Percentiles rank a stretch among this genome's conserved stretches.
phyloP scores from a whole-genome alignment of 2,797 vertebrate genomes.

The Liparis tanakae region DNA sequence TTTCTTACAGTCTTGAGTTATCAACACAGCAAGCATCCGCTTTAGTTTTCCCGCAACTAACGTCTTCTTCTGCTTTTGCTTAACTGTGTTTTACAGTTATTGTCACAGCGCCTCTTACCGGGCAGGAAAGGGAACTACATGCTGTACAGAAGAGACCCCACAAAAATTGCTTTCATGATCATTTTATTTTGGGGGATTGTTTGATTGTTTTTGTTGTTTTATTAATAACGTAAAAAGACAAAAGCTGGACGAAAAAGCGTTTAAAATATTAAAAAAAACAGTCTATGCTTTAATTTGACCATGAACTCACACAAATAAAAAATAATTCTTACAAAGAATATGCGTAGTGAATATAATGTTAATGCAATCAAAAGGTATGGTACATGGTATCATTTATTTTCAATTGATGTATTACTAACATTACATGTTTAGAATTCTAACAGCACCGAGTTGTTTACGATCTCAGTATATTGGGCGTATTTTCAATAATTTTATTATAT shows the following conservation, averaged over 20 bases:
- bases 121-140: accelerated
- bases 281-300: too few relatives aligned
- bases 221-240: neutral
- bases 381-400: too few relatives aligned
- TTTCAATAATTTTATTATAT: too few relatives aligned
- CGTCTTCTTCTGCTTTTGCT: conserved; percentile 46
- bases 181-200: neutral
- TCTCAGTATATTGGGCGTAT: too few relatives aligned
- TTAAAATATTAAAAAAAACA: too few relatives aligned
- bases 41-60: conserved; percentile 84
- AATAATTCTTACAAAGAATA: too few relatives aligned
- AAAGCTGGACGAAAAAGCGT: neutral
- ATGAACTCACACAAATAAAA: too few relatives aligned
- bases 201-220: neutral
- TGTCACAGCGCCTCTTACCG: conserved; percentile 31
- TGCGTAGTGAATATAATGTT: too few relatives aligned
- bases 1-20: neutral
- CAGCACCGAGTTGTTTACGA: too few relatives aligned
- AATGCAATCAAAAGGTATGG: too few relatives aligned
- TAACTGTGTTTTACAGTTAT: accelerated
- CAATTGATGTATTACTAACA: too few relatives aligned
- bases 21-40: neutral
- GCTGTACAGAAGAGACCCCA: neutral
- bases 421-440: too few relatives aligned
- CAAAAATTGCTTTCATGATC: neutral